Evolutionary conservation across 1,140 invertebrate species (phyloP), one percentile per base, ranked within the genome.

Genomic region (Heliconius congener): DNA sequence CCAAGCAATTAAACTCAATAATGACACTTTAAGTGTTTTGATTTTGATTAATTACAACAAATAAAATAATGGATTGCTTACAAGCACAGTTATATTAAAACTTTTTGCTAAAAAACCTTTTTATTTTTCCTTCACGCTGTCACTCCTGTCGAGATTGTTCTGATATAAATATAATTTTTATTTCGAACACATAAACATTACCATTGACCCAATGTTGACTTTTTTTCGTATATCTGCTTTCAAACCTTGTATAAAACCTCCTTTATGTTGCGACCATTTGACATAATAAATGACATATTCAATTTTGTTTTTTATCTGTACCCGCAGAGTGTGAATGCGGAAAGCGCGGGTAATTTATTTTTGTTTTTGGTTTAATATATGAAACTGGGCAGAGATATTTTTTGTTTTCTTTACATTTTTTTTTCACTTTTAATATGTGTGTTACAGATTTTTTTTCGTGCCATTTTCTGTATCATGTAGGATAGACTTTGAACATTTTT

Each of bases 241-340:
- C 39, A 37, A 71, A 71, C 27, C 27, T 66, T n/a, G 39, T 39
- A 72, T 77, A 71, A 76, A 76, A 27, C 50, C 46, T 77, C 70
- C 66, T 72, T 77, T 77, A 52, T 37, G 37, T 11, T 57, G 27
- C 52, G 72, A 73, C 9, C 72, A 73, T 77, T 52, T 77, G n/a
- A 46, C 70, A 77, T 77, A 71, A 71, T 70, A 77, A 71, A 77
- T 77, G 76, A 77, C 66, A 72, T 72, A 55, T 71, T 71, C 42
- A 55, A 71, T 77, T 77, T 72, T 71, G 50, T 72, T 77, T 77
- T 77, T 71, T 77, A 77, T 77, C 76, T 77, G 76, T 72, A 72
- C 60, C 60, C 9, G 23, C 60, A 66, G 27, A 66, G 27, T 66
- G 71, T 72, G 37, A 72, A 72, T 42, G n/a, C 71, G 37, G 37